Evolutionary conservation across 1,140 invertebrate genomes (phyloP).

Genomic region (Halesus radiatus): DNA sequence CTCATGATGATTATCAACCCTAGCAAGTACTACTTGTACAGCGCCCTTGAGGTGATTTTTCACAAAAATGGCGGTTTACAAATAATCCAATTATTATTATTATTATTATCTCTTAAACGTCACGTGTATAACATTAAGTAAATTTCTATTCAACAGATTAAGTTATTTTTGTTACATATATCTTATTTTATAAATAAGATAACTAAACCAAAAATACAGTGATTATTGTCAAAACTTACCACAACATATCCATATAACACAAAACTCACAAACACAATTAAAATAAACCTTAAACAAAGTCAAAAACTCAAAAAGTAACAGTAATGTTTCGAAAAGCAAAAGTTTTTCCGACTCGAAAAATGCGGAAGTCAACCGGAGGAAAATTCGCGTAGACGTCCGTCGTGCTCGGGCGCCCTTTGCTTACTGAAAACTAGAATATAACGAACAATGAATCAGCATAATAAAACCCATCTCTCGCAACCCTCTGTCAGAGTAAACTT

Average conservation of each 20-base stretch:
- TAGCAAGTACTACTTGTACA: no score
- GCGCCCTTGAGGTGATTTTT: no score
- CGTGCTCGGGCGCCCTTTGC: constrained; percentile 23
- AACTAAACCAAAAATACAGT: no score
- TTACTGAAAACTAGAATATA: constrained; percentile 12
- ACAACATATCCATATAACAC: constrained; percentile 15
- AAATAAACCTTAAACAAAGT: background rate
- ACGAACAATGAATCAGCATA: constrained; percentile 31
- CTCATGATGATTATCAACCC: no score
- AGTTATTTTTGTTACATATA: no score
- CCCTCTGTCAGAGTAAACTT: background rate
- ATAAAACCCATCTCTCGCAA: constrained; percentile 2
- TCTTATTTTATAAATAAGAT: no score
- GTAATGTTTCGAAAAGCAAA: background rate
- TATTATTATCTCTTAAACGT: no score
- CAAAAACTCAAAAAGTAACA: background rate
- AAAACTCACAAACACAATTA: background rate
- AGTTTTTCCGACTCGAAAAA: constrained; percentile 16
- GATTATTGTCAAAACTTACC: background rate
- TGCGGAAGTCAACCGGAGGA: background rate
- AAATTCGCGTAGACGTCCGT: constrained; percentile 10
- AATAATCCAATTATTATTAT: no score
- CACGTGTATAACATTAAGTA: no score
- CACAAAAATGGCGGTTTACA: no score
- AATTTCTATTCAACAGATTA: no score